Evolutionary conservation across 2,888 invertebrate genomes (phyloP).

Genomic region (Tenthredo mesomela): DNA sequence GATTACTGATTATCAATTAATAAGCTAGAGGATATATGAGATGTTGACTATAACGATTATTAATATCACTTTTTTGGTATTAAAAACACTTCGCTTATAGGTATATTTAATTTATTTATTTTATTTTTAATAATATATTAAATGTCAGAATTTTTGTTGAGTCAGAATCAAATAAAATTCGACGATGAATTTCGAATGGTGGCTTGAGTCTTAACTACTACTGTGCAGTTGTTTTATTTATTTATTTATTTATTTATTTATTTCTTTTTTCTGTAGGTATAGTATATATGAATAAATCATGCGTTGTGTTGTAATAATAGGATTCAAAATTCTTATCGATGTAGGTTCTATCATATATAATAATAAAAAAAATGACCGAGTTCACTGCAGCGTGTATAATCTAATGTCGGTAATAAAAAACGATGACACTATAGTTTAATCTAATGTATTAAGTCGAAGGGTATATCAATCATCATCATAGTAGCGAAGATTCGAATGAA

Average conservation of each 20-base stretch:
- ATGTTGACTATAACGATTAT: not conserved
- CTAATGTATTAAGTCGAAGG: not conserved
- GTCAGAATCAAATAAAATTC: not conserved
- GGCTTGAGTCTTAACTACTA: not conserved
- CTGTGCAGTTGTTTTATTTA: not conserved
- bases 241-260: too few species aligned
- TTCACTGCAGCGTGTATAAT: not conserved
- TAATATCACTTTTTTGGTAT: not conserved
- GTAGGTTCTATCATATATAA: not conserved
- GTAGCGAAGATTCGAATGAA: not conserved
- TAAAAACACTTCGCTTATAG: not conserved
- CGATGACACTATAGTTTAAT: not conserved
- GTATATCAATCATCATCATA: constrained; percentile 14
- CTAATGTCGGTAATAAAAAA: not conserved
- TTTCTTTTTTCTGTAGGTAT: not conserved
- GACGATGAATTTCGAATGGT: not conserved
- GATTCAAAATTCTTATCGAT: not conserved
- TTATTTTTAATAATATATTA: too few species aligned
- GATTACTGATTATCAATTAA: not conserved
- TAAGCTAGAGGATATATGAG: not conserved
- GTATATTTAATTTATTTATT: not conserved
- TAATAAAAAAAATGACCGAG: not conserved
- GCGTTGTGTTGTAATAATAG: not conserved
- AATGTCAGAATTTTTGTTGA: not conserved
- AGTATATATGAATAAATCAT: not conserved